Conservation (phyloP, 2,113 vertebrate species). For the Gorsachius goisagi region DNA sequence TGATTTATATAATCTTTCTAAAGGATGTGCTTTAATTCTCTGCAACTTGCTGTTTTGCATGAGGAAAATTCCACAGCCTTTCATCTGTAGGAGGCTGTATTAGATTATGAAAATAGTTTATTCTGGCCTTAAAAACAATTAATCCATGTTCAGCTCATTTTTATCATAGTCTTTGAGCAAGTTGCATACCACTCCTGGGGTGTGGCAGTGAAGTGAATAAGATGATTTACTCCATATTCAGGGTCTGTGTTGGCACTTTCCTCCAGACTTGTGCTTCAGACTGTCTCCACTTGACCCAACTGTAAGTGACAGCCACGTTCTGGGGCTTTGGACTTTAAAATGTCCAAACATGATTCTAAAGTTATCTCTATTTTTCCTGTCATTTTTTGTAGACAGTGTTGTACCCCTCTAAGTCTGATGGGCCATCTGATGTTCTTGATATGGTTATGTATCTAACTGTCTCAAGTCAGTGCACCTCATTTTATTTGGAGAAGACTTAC, state of each 20-base stretch:
- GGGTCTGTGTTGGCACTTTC: not conserved
- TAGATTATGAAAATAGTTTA: not conserved
- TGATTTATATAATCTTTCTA: not conserved
- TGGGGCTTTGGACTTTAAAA: not conserved
- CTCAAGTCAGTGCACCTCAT: not conserved
- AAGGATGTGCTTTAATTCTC: not conserved
- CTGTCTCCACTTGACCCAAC: not conserved
- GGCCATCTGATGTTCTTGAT: not conserved
- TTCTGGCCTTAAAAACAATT: conserved; percentile 6
- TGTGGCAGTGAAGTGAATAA: not conserved
- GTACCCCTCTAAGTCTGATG: not conserved
- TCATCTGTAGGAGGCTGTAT: not conserved
- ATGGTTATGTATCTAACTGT: not conserved
- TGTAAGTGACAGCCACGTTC: not conserved
- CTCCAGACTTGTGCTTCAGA: not conserved
- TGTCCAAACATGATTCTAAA: not conserved
- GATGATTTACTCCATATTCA: not conserved
- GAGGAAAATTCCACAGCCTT: not conserved
- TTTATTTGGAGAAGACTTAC: not conserved
- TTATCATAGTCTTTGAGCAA: not conserved
- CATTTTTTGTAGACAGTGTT: not conserved
- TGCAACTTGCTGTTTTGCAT: not conserved
- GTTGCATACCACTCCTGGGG: not conserved
- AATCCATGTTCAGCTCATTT: not conserved
- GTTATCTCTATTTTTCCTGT: not conserved